These are phyloP conservation scores for Penaeus chinensis DNA, from an alignment of 1,140 invertebrate species.

Conservation along the genomic window DNA sequence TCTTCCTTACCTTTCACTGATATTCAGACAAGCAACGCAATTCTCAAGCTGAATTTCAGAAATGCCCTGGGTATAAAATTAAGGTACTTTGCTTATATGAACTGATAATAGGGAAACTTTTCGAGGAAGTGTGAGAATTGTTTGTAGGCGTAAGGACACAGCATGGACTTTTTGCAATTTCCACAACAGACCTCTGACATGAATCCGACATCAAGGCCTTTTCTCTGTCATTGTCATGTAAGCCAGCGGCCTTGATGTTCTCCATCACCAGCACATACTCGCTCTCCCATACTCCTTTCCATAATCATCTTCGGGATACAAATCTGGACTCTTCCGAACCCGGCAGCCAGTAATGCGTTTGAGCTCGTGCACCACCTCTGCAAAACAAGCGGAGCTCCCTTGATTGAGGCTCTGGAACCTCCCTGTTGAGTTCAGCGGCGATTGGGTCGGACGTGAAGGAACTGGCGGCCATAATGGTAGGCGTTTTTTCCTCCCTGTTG, in stretches of 20 bases:
- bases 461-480: slow-evolving; percentile 24
- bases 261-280: slow-evolving; percentile 36
- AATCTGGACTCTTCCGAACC: slow-evolving; percentile 10
- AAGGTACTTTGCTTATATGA: neutral
- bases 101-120: slow-evolving; percentile 2
- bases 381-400: slow-evolving; percentile 23
- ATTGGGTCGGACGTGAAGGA: neutral
- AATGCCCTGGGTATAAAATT: neutral
- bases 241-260: slow-evolving; percentile 11
- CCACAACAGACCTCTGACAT: neutral
- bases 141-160: slow-evolving; percentile 1
- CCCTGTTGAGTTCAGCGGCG: neutral
- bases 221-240: slow-evolving; percentile 15
- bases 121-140: neutral
- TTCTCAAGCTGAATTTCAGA: neutral
- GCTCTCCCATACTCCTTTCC: neutral
- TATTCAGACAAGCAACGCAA: no score
- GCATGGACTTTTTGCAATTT: slow-evolving; percentile 28
- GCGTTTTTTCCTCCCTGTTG: neutral
- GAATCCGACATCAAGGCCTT: slow-evolving; percentile 18
- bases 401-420: neutral
- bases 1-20: no score
- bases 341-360: slow-evolving; percentile 22
- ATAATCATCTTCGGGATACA: slow-evolving; percentile 25
- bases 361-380: neutral